These are phyloP conservation scores for Balaeniceps rex DNA, from an alignment of 2,113 vertebrate genomes.

Conservation along the genomic window DNA sequence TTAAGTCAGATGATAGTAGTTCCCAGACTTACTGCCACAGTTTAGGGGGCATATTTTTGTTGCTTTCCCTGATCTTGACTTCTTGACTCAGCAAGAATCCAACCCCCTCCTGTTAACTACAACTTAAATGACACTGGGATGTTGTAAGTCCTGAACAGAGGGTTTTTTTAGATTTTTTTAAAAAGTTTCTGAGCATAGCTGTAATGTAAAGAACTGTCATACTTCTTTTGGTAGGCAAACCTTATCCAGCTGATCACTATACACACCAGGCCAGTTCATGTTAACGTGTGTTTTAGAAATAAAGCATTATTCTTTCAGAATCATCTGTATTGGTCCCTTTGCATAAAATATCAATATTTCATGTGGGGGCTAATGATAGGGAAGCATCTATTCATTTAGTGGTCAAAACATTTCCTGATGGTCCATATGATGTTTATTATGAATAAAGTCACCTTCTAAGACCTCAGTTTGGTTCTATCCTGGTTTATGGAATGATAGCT, in stretches of 20 bases:
- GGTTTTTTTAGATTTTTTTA: not conserved
- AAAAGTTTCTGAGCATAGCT: not conserved
- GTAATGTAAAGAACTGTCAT: not conserved
- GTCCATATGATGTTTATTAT: not conserved
- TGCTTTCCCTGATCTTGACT: not conserved
- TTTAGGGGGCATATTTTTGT: not conserved
- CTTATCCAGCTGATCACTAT: not conserved
- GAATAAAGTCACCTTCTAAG: not conserved
- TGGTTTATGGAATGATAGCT: not conserved
- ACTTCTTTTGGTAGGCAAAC: not conserved
- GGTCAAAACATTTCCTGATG: not conserved
- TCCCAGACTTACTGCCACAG: not conserved
- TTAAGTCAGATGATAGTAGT: not conserved
- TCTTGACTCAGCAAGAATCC: not conserved
- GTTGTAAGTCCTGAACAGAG: not conserved
- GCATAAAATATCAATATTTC: not conserved
- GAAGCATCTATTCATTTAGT: not conserved
- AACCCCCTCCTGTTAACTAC: not conserved
- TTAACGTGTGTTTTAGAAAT: not conserved
- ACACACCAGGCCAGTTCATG: not conserved
- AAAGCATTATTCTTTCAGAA: not conserved
- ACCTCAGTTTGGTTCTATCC: not conserved
- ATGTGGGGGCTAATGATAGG: not conserved
- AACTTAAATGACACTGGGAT: not conserved
- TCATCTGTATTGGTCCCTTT: not conserved